A percentile compares a stretch with the other conserved stretches of the same genome.
phyloP scores from a whole-genome alignment of 2,888 invertebrate species.

The Idaea aversata region DNA sequence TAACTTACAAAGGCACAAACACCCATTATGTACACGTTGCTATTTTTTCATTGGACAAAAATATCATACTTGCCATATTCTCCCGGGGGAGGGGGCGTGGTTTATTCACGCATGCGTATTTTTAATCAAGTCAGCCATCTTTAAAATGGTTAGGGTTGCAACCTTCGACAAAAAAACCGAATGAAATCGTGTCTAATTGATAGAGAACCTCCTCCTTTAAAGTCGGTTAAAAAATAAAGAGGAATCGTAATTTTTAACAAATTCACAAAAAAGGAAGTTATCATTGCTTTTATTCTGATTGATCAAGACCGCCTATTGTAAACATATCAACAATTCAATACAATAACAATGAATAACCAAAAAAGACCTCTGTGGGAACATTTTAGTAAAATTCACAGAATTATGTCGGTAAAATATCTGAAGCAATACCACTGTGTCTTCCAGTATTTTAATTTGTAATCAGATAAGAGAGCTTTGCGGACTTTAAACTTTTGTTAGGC shows the following conservation, averaged over 20 bases:
- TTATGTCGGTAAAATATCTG: constrained; percentile 5
- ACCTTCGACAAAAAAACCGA: too few relatives aligned
- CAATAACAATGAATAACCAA: neutral
- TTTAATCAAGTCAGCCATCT: neutral
- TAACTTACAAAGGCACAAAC: too few relatives aligned
- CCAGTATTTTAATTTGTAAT: constrained; percentile 17
- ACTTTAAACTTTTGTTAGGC: neutral
- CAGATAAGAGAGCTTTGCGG: constrained; percentile 5
- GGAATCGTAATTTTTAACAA: neutral
- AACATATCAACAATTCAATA: neutral
- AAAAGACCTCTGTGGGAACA: neutral
- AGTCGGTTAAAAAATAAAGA: too few relatives aligned
- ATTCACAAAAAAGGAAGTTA: neutral
- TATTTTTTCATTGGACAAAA: neutral
- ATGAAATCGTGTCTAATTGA: too few relatives aligned
- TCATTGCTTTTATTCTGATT: neutral
- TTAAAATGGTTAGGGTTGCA: neutral
- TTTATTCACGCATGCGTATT: neutral
- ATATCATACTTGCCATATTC: neutral
- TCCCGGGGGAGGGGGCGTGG: neutral
- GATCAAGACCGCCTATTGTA: neutral
- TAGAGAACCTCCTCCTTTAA: too few relatives aligned
- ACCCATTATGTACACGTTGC: too few relatives aligned
- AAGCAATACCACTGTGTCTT: constrained; percentile 17
- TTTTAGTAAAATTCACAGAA: constrained; percentile 12